These are phyloP conservation scores for Tachina grossa DNA, from an alignment of 2,888 invertebrate species.

Conservation along the genomic window DNA sequence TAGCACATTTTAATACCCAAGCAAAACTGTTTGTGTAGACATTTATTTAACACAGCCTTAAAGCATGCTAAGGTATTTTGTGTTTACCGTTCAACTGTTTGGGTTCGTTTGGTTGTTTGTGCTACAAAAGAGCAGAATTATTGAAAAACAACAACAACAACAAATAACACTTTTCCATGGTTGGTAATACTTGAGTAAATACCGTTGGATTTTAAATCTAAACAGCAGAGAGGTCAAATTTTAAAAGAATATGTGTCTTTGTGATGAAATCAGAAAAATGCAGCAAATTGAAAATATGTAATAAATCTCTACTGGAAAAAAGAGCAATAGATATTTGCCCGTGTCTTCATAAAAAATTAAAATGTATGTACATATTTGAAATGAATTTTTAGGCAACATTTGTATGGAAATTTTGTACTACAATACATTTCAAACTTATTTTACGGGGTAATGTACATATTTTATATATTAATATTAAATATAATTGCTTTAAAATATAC, in stretches of 20 bases:
- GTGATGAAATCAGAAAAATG: not conserved
- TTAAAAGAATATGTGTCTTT: constrained; percentile 40
- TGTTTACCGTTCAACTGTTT: not conserved
- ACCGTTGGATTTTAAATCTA: constrained; percentile 28
- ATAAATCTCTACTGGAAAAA: not conserved
- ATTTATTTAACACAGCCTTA: constrained; percentile 53
- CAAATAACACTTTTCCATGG: not conserved
- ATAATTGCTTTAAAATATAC: no score
- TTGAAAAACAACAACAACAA: not conserved
- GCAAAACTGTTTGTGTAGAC: constrained; percentile 9
- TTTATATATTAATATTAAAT: no score
- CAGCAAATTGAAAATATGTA: not conserved
- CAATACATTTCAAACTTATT: no score
- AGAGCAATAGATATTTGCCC: no score
- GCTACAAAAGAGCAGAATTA: not conserved
- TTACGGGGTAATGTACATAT: no score
- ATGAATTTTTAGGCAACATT: no score
- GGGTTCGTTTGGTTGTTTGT: not conserved
- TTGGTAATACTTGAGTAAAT: not conserved
- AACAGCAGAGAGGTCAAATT: constrained; percentile 47
- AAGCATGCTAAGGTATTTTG: constrained; percentile 57
- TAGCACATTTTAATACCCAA: constrained; percentile 7
- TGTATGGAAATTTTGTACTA: no score
- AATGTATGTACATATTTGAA: no score
- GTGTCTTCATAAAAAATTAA: no score